Base-by-base conservation (phyloP, 2,797 vertebrate genomes). In the Rhinatrema bivittatum region DNA sequence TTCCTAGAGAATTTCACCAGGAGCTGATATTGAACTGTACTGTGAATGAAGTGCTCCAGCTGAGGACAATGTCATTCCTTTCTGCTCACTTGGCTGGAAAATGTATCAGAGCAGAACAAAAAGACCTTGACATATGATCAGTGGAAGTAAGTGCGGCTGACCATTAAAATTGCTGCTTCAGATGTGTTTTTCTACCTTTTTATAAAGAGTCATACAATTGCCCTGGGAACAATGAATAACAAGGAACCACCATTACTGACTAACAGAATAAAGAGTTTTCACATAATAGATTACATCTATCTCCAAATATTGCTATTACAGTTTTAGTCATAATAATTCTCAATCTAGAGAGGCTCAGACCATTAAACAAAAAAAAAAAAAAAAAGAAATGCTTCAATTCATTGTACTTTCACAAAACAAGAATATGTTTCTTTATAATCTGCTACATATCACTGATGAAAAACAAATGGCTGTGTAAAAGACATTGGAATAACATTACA, bases 191-290 rank as follows among this genome's bases (percentile, higher is more conserved):
- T 16, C 33, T 30, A 29, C 36, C 36, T 48, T 47, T n/a, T 56
- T 43, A 38, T 18, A 16, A 45, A 48, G 17, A 30, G 16, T 10
- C 17, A 20, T 29, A 46, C 49, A 63, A 54, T 26, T 25, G 39
- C 40, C 16, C 20, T 13, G 24, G 14, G 25, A 47, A 11, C 12
- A 50, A 4, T 33, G 48, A 51, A 22, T 21, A 32, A 40, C n/a
- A n/a, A 51, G 1, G 16, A 36, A 30, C 43, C 21, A 30, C 10
- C 16, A 21, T 46, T 46, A 40, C 13, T 10, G 16, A 10, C 42
- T 31, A 50, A 50, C 45, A 26, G 20, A 2, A 24, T 42, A 34
- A 33, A 27, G 7, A 35, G 27, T 57, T 7, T 3, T 39, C 3
- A 3, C 23, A 38, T 14, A 27, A 15, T 5, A 28, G 41, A 39